phyloP scores from a whole-genome alignment of 1,140 invertebrate species.

The Charaxes varanes region DNA sequence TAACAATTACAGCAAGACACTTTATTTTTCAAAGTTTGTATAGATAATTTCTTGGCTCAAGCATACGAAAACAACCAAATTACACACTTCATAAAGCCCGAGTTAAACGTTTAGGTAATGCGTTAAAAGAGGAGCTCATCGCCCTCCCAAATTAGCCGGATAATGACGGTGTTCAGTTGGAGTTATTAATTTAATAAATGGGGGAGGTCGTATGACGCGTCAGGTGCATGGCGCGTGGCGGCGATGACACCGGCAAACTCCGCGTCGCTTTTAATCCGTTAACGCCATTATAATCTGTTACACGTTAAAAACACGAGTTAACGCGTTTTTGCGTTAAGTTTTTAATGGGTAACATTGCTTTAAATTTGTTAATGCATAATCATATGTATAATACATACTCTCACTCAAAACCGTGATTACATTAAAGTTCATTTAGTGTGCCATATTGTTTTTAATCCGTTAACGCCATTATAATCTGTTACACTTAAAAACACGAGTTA shows the following conservation, averaged over 20 bases:
- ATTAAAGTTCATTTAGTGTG: too few species aligned
- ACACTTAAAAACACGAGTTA: not conserved
- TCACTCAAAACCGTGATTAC: too few species aligned
- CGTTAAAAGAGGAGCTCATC: constrained; percentile 63
- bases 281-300: not conserved
- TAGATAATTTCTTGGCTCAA: not conserved
- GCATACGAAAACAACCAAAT: constrained; percentile 28
- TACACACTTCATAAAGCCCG: constrained; percentile 62
- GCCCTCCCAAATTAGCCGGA: constrained; percentile 65
- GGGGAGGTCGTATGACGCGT: constrained; percentile 55
- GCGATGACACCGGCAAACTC: constrained; percentile 14
- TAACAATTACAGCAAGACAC: too few species aligned
- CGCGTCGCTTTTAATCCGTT: constrained; percentile 9
- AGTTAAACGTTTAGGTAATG: constrained; percentile 60
- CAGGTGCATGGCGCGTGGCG: constrained; percentile 45
- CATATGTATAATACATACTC: too few species aligned
- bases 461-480: not conserved
- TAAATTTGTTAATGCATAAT: too few species aligned
- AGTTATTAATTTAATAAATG: constrained; percentile 73
- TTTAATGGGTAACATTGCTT: too few species aligned
- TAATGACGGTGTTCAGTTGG: constrained; percentile 65
- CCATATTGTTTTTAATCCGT: constrained; percentile 8
- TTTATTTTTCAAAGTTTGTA: constrained; percentile 4
- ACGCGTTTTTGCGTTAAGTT: too few species aligned
- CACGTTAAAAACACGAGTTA: not conserved